Conservation (phyloP, 2,888 invertebrate species). For the Rosalia funebris region DNA sequence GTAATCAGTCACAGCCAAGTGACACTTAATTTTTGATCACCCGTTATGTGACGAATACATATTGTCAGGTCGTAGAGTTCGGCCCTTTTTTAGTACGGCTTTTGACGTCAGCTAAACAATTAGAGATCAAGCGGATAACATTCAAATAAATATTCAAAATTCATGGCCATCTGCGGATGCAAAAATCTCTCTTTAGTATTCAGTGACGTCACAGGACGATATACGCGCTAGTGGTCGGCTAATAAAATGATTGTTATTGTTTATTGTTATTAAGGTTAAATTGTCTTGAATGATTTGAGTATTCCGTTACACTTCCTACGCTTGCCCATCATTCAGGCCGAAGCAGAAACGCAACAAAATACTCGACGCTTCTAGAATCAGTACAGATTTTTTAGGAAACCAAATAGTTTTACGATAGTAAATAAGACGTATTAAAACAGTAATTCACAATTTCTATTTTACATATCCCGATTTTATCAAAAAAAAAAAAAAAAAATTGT, state of each 20-base stretch:
- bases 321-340: background rate
- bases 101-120: background rate
- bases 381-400: no score
- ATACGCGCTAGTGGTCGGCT: conserved; percentile 7
- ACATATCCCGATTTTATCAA: no score
- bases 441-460: no score
- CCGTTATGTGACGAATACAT: no score
- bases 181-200: conserved; percentile 9
- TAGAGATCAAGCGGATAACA: background rate
- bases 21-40: no score
- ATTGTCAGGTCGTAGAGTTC: no score
- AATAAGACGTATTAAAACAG: no score
- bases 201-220: conserved; percentile 2
- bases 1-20: no score
- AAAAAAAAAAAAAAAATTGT: no score
- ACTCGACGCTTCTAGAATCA: no score
- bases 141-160: background rate
- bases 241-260: conserved; percentile 21
- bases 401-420: no score
- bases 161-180: background rate
- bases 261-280: conserved; percentile 16
- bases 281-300: conserved; percentile 16
- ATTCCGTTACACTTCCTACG: conserved; percentile 3
- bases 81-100: background rate
- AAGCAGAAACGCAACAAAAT: no score